Percentiles rank a stretch among this genome's conserved stretches.
These are phyloP conservation scores for Gila robusta DNA, from an alignment of 2,797 vertebrate species.

Conservation along the genomic window DNA sequence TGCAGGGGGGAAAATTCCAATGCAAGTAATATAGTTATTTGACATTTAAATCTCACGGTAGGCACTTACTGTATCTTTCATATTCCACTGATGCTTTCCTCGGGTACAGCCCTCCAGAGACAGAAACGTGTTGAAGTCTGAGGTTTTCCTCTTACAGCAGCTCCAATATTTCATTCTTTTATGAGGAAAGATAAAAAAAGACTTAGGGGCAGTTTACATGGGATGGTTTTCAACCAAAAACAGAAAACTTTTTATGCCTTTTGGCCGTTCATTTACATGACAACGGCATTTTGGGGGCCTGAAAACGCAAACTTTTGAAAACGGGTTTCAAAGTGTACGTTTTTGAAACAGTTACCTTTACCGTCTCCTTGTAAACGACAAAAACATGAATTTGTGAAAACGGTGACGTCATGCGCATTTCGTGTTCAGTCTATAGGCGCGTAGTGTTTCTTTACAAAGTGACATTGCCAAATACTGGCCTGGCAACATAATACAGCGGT, in stretches of 20 bases:
- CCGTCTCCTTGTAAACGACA: neutral
- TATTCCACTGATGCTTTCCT: conserved; percentile 90
- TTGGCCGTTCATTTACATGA: neutral
- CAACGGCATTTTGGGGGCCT: neutral
- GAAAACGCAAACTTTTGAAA: neutral
- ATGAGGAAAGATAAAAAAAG: conserved; percentile 15
- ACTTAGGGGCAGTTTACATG: neutral
- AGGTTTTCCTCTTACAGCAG: conserved; percentile 98
- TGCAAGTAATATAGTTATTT: neutral
- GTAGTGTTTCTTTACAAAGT: neutral
- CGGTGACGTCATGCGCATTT: neutral
- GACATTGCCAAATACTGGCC: neutral
- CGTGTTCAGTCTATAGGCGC: neutral
- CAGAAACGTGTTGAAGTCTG: conserved; percentile 97
- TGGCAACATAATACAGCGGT: neutral
- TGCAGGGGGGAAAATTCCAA: neutral
- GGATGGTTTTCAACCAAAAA: neutral
- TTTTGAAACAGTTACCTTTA: neutral
- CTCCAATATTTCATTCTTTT: conserved; percentile 99
- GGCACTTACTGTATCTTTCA: conserved; percentile 86
- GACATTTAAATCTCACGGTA: neutral
- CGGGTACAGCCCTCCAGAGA: conserved; percentile 92
- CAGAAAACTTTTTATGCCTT: neutral
- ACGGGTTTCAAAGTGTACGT: neutral
- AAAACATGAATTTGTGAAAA: neutral